These are phyloP conservation scores for Trilocha varians DNA, from an alignment of 2,888 invertebrate genomes.

Conservation along the genomic window DNA sequence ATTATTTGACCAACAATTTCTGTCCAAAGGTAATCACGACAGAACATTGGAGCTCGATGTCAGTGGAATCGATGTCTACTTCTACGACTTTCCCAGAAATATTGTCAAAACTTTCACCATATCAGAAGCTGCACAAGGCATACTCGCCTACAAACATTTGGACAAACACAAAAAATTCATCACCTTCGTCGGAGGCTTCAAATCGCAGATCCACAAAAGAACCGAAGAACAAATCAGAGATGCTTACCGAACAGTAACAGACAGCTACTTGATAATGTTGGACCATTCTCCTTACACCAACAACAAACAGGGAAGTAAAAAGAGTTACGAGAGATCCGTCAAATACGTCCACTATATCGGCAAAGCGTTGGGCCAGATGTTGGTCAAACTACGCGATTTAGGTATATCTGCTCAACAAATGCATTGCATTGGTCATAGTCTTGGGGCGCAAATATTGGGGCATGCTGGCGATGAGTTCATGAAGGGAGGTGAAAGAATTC, in stretches of 20 bases:
- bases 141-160: slow-evolving; percentile 31
- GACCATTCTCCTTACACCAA: slow-evolving; percentile 60
- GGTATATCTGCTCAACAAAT: slow-evolving; percentile 44
- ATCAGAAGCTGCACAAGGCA: slow-evolving; percentile 39
- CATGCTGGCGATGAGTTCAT: slow-evolving; percentile 42
- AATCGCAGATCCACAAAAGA: slow-evolving; percentile 48
- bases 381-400: slow-evolving; percentile 30
- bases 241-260: slow-evolving; percentile 42
- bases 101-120: slow-evolving; percentile 33
- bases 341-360: slow-evolving; percentile 55
- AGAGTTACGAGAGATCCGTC: slow-evolving; percentile 56
- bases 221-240: slow-evolving; percentile 46
- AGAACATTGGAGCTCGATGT: slow-evolving; percentile 41
- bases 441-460: slow-evolving; percentile 55
- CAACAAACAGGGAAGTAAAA: slow-evolving; percentile 38
- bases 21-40: slow-evolving; percentile 42
- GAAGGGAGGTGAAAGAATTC: slow-evolving; percentile 36
- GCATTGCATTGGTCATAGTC: slow-evolving; percentile 58
- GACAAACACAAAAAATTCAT: slow-evolving; percentile 43
- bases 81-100: slow-evolving; percentile 43
- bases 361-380: slow-evolving; percentile 42
- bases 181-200: slow-evolving; percentile 54
- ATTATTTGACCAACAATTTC: background rate
- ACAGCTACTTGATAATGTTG: slow-evolving; percentile 56
- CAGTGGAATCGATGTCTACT: slow-evolving; percentile 43